A percentile compares a stretch with the other conserved stretches of the same genome.
Evolutionary conservation across 2,113 vertebrate species (phyloP).

Genomic region (Pangasianodon gigas): DNA sequence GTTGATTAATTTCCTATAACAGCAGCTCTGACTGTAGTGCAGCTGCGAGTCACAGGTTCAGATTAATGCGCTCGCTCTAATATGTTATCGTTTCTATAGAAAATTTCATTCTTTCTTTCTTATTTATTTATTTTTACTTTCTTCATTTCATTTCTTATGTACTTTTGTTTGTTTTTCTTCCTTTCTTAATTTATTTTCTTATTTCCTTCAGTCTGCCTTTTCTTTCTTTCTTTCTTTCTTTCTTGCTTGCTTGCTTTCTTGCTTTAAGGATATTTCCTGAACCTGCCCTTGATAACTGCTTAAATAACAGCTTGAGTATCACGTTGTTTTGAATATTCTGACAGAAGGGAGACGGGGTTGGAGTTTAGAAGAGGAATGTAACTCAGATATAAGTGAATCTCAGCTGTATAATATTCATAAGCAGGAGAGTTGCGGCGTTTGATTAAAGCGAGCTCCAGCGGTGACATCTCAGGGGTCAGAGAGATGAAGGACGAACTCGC

Average conservation of each 20-base stretch:
- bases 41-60: not conserved
- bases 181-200: not conserved
- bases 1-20: not conserved
- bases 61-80: not conserved
- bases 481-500: slow-evolving; percentile 64
- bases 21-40: not conserved
- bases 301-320: not conserved
- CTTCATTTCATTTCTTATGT: too few relatives aligned
- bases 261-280: not conserved
- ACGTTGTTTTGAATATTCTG: slow-evolving; percentile 15
- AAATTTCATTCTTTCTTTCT: too few relatives aligned
- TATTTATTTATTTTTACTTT: too few relatives aligned
- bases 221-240: not conserved
- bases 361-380: not conserved
- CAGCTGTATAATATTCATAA: not conserved
- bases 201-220: not conserved
- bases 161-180: too few relatives aligned
- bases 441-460: not conserved
- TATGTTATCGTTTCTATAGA: too few relatives aligned
- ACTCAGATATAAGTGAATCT: not conserved
- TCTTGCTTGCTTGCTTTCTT: not conserved
- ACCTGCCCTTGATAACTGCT: not conserved
- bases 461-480: slow-evolving; percentile 46
- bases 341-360: not conserved
- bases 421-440: not conserved